Conservation (phyloP, 2,888 invertebrate species). For the Rugalucina vietnamica region DNA sequence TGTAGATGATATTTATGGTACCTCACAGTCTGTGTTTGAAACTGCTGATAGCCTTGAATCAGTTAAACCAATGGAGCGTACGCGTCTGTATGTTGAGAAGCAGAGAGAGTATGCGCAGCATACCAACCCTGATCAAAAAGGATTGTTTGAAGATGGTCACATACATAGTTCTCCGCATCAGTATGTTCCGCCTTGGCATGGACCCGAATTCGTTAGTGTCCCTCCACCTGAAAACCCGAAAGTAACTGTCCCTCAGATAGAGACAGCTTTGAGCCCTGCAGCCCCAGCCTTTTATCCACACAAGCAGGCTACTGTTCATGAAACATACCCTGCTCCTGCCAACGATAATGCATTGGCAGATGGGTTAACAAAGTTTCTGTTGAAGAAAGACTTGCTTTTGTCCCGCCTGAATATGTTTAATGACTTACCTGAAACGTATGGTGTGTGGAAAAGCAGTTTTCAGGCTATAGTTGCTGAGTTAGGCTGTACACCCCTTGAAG, state of each 20-base stretch:
- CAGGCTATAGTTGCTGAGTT: conserved; percentile 25
- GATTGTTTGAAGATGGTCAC: background rate
- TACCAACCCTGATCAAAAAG: background rate
- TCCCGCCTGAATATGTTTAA: conserved; percentile 31
- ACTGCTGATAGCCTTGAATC: background rate
- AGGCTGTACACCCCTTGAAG: conserved; percentile 18
- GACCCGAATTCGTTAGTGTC: background rate
- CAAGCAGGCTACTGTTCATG: background rate
- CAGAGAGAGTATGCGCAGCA: background rate
- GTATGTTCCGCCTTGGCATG: background rate
- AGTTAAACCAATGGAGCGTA: background rate
- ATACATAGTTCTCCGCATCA: background rate
- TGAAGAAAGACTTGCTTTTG: conserved; percentile 44
- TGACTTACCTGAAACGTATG: conserved; percentile 31
- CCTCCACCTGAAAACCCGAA: background rate
- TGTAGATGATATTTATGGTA: background rate
- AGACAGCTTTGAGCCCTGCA: background rate
- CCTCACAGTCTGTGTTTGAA: background rate
- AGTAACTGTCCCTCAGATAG: background rate
- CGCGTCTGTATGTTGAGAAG: background rate
- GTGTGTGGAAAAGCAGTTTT: conserved; percentile 43
- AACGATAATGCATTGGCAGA: background rate
- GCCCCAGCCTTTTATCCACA: background rate
- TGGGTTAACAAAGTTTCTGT: conserved; percentile 25
- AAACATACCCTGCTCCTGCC: background rate